Conservation (phyloP, 2,888 invertebrate species). For the Heteromurus nitidus region DNA sequence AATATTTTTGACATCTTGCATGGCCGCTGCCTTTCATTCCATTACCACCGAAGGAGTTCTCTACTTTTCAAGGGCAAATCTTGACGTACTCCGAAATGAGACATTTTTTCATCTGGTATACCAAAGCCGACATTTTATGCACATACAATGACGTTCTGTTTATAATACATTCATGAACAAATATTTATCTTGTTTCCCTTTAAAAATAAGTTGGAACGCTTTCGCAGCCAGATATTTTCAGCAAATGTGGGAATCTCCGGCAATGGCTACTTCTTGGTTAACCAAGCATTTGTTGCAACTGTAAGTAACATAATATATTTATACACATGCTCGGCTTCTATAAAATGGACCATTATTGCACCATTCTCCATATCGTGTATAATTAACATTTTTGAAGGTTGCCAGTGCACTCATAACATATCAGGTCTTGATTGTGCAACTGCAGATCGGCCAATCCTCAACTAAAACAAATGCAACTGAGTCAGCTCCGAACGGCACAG, state of each 20-base stretch:
- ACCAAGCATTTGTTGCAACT: constrained; percentile 20
- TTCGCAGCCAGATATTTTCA: constrained; percentile 13
- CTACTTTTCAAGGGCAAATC: constrained; percentile 7
- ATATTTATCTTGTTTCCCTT: no score
- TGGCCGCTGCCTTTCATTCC: constrained; percentile 10
- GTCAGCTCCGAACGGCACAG: no score
- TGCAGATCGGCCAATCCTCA: not conserved
- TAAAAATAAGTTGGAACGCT: constrained; percentile 16
- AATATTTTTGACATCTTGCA: not conserved
- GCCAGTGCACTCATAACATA: constrained; percentile 6
- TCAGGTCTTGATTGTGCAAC: constrained; percentile 1
- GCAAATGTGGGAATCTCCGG: constrained; percentile 9
- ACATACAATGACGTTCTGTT: no score
- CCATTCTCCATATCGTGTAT: no score
- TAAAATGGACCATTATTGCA: no score
- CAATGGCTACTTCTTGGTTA: constrained; percentile 11
- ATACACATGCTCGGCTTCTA: no score
- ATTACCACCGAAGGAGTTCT: constrained; percentile 2
- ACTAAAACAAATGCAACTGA: no score
- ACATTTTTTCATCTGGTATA: constrained; percentile 23
- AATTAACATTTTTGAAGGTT: constrained; percentile 5
- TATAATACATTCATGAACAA: no score
- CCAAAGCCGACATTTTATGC: no score
- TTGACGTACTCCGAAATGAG: not conserved
- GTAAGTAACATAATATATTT: not conserved